A percentile compares a stretch with the other conserved stretches of the same genome.
phyloP scores from a whole-genome alignment of 1,140 invertebrate species.

The Drosophila pandora region DNA sequence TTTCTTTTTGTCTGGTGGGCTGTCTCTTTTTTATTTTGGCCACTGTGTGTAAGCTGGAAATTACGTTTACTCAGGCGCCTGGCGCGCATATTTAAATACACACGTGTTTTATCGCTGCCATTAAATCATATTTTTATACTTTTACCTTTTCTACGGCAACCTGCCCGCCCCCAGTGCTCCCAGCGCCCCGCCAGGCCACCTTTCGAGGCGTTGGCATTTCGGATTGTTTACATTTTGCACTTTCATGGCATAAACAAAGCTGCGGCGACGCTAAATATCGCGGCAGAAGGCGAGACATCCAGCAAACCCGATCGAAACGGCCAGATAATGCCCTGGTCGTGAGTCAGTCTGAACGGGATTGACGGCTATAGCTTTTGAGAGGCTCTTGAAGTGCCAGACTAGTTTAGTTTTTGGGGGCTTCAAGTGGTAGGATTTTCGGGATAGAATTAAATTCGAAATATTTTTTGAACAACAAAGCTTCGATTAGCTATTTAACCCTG shows the following conservation, averaged over 20 bases:
- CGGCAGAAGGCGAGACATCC: constrained; percentile 56
- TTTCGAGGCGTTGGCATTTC: constrained; percentile 59
- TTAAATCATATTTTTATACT: constrained; percentile 84
- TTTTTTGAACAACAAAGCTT: constrained; percentile 32
- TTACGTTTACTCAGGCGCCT: constrained; percentile 83
- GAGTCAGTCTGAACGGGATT: constrained; percentile 34
- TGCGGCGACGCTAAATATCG: constrained; percentile 73
- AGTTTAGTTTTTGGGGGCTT: constrained; percentile 40
- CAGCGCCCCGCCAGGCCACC: not conserved
- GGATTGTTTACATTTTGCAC: constrained; percentile 83
- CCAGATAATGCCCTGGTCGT: constrained; percentile 17
- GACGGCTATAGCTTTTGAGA: constrained; percentile 25
- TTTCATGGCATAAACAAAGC: constrained; percentile 79
- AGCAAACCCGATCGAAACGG: constrained; percentile 20
- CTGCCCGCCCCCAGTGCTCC: constrained; percentile 16
- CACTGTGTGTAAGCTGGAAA: constrained; percentile 65
- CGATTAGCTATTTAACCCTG: constrained; percentile 57
- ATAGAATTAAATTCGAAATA: not conserved
- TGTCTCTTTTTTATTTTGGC: constrained; percentile 35
- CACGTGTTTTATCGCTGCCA: constrained; percentile 84
- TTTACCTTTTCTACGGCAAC: constrained; percentile 65
- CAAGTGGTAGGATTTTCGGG: not conserved
- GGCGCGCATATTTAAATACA: constrained; percentile 83
- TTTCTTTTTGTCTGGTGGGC: constrained; percentile 58
- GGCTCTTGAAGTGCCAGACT: constrained; percentile 40